Base-by-base conservation (phyloP, 2,113 vertebrate species). In the Spea multiplicata region DNA sequence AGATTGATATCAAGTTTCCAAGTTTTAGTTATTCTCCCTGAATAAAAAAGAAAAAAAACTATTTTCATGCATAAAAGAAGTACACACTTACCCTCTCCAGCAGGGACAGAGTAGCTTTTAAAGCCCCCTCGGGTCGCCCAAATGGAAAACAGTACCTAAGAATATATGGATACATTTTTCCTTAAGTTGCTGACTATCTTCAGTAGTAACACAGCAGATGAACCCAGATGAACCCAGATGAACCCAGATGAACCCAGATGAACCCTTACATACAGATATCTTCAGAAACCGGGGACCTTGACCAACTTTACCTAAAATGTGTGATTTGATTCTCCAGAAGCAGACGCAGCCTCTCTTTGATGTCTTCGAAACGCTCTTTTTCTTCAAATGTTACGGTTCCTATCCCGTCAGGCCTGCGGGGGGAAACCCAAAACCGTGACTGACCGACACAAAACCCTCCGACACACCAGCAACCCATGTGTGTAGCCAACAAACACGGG, bases 271-370 rank as follows among this genome's bases (percentile, higher is more conserved):
- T 13, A 59, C 30, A 30, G 30, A 30, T 30, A 30, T 30, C 30
- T 30, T 2, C 30, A 30, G 30, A 30, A 30, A 10, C 14, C 8
- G 10, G 55, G 65, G 30, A 12, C 30, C 5, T 65, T n/a, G 3
- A 62, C 14, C 66, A 81, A 81, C 76, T 85, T 90, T 89, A 99
- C 97, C 97, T 97, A 91, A 99, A 99, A 90, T 98, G 97, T 44
- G 96, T 99, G 81, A 99, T 99, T 89, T 99, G 97, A 87, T 98
- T 99, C 87, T 99, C 97, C 84, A 99, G 86, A 76, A 99, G 93
- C 78, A 97, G 93, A 10, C 96, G 93, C 48, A 99, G 94, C 75
- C 96, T 89, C 83, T 99, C 97, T 89, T 98, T 99, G 90, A 99
- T 98, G 86, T 98, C 96, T 85, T 97, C 96, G 0, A 99, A 99